Evolutionary conservation across 2,888 invertebrate genomes (phyloP).

Genomic region (Lagria hirta): DNA sequence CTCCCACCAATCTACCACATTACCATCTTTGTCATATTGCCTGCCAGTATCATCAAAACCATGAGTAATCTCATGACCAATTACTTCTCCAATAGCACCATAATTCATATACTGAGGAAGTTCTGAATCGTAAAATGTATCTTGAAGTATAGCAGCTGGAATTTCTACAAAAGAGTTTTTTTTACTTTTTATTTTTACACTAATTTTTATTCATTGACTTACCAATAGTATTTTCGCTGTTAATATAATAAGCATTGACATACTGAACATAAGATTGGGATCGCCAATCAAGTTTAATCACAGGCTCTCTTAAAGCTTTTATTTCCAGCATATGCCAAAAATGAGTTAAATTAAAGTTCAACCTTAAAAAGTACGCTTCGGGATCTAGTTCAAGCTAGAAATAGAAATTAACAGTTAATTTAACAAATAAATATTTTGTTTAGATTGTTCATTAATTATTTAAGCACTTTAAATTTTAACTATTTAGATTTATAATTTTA

Average conservation of each 20-base stretch:
- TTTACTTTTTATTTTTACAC: no score
- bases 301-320: constrained; percentile 58
- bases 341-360: constrained; percentile 13
- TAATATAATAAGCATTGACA: constrained; percentile 61
- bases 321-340: constrained; percentile 38
- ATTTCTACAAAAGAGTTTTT: constrained; percentile 47
- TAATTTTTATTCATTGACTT: no score
- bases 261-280: constrained; percentile 56
- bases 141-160: constrained; percentile 85
- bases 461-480: no score
- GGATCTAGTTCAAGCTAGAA: constrained; percentile 21
- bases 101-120: constrained; percentile 86
- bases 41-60: constrained; percentile 81
- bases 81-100: constrained; percentile 80
- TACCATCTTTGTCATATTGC: constrained; percentile 84
- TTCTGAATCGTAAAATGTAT: constrained; percentile 78
- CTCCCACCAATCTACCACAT: constrained; percentile 87
- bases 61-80: constrained; percentile 85
- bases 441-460: no score
- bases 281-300: constrained; percentile 59
- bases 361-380: constrained; percentile 4
- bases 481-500: no score
- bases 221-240: constrained; percentile 61
- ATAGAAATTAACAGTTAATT: constrained; percentile 2
- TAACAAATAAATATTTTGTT: no score